These are phyloP conservation scores for Neoitamus cyanurus DNA, from an alignment of 2,888 invertebrate species.

Conservation along the genomic window DNA sequence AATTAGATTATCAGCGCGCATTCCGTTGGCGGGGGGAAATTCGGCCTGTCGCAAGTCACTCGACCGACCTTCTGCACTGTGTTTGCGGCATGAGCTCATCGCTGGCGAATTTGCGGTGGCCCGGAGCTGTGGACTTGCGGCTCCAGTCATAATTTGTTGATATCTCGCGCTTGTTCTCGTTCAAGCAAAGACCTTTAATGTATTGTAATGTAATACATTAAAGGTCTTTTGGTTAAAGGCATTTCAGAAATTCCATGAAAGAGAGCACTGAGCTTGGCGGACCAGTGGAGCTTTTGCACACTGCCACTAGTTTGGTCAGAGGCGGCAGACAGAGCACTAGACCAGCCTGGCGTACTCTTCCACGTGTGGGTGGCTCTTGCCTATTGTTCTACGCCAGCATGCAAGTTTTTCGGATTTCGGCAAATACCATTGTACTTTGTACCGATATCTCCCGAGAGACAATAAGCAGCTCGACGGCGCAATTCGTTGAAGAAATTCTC, in stretches of 20 bases:
- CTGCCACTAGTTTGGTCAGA: not conserved
- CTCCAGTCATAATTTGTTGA: not conserved
- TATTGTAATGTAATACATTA: too few relatives aligned
- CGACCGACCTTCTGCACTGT: not conserved
- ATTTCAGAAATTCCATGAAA: not conserved
- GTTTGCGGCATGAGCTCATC: not conserved
- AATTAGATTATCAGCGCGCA: not conserved
- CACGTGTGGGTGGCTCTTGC: not conserved
- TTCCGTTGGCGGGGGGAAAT: not conserved
- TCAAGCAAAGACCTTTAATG: too few relatives aligned
- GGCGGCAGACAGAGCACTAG: not conserved
- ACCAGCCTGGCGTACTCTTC: not conserved
- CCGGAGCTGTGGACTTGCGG: not conserved
- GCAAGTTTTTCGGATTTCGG: not conserved
- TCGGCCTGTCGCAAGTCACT: not conserved
- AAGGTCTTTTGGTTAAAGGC: too few relatives aligned
- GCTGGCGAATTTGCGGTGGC: not conserved
- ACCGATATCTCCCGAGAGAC: not conserved
- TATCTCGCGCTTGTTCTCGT: not conserved
- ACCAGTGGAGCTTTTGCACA: not conserved
- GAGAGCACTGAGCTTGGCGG: not conserved
- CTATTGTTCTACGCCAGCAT: not conserved
- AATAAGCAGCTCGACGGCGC: not conserved
- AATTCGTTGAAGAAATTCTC: not conserved
- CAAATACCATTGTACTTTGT: not conserved